Evolutionary conservation across 2,888 invertebrate species (phyloP).

Genomic region (Xestia sexstrigata): DNA sequence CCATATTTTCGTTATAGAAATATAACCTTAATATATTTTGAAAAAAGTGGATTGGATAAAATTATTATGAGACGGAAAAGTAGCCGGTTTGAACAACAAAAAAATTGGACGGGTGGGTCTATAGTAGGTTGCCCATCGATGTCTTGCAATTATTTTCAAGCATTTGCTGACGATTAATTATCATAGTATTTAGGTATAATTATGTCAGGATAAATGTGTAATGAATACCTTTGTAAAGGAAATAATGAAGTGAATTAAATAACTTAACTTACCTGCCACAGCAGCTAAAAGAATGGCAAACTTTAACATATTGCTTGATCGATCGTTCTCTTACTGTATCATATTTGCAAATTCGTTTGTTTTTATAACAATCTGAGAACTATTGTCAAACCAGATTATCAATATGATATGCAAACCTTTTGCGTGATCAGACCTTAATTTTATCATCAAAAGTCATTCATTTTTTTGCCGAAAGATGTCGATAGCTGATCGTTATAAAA

Average conservation of each 20-base stretch:
- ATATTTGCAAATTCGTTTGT: conserved; percentile 9
- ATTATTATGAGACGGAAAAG: no score
- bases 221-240: no score
- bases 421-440: conserved; percentile 1
- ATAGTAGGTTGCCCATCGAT: no score
- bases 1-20: no score
- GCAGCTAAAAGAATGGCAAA: conserved; percentile 58
- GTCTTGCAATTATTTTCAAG: no score
- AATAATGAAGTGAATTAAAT: not conserved
- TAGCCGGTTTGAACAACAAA: no score
- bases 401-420: conserved; percentile 21
- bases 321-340: conserved; percentile 23
- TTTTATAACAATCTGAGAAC: conserved; percentile 43
- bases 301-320: conserved; percentile 51
- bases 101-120: no score
- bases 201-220: no score
- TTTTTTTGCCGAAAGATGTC: conserved; percentile 43
- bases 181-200: no score
- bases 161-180: no score
- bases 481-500: conserved; percentile 33
- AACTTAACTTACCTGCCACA: conserved; percentile 64
- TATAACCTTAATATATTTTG: no score
- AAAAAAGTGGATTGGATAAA: no score
- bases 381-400: conserved; percentile 9
- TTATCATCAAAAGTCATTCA: conserved; percentile 49